These are phyloP conservation scores for Ctenodactylus gundi DNA, from an alignment of 2,113 vertebrate species.

Conservation along the genomic window DNA sequence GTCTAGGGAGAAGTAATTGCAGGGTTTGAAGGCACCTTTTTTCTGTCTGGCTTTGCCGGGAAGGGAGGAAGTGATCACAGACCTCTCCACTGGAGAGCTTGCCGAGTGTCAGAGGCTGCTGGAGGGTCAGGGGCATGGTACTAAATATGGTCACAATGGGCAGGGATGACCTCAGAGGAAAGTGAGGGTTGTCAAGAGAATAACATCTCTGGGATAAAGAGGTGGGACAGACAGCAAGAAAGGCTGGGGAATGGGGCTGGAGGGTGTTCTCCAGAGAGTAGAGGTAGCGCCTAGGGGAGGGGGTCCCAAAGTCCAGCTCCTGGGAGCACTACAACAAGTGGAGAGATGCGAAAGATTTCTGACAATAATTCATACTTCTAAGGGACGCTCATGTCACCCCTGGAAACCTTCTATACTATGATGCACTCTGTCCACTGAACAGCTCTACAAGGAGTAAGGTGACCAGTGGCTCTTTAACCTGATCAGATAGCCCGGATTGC, in stretches of 20 bases:
- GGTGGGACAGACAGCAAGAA: fast-evolving
- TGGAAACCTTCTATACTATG: background rate
- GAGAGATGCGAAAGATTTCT: background rate
- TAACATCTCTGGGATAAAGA: background rate
- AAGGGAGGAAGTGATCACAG: background rate
- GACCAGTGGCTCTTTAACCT: background rate
- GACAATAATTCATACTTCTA: background rate
- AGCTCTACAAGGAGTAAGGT: background rate
- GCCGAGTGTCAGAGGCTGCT: background rate
- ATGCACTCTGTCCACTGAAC: background rate
- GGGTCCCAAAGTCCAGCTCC: background rate
- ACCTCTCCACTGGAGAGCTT: background rate
- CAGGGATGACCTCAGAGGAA: background rate
- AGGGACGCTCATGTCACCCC: background rate
- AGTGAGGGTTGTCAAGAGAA: background rate
- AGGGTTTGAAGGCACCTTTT: background rate
- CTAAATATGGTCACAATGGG: background rate
- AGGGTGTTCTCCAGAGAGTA: background rate
- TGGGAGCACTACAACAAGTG: background rate
- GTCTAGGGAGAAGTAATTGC: background rate
- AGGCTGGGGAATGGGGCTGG: background rate
- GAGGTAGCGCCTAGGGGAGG: background rate
- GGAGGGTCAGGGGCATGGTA: background rate
- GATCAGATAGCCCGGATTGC: background rate
- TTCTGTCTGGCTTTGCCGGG: background rate